phyloP scores from a whole-genome alignment of 2,797 vertebrate species.

The Pantherophis vulpinus region DNA sequence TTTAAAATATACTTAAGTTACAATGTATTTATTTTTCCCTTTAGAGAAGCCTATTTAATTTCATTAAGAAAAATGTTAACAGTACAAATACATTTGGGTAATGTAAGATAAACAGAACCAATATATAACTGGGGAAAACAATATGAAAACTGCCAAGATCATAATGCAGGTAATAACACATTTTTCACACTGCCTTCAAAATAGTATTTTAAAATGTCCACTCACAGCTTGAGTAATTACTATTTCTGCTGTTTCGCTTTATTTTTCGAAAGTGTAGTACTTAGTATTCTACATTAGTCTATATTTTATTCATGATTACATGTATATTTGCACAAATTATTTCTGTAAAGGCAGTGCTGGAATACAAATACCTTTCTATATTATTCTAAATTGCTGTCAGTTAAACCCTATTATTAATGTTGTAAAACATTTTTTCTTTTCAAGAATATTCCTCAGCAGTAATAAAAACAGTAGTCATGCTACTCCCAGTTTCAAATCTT shows the following conservation, averaged over 20 bases:
- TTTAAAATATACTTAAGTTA: conserved; percentile 4
- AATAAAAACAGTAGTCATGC: neutral
- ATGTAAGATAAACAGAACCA: neutral
- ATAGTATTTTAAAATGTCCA: neutral
- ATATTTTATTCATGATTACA: neutral
- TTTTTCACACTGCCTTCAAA: neutral
- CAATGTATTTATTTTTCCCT: neutral
- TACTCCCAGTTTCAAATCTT: neutral
- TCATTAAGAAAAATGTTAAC: neutral
- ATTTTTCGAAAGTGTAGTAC: neutral
- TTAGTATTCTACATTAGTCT: conserved; percentile 6
- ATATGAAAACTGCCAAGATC: neutral
- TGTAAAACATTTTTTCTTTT: conserved; percentile 47
- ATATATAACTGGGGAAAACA: neutral
- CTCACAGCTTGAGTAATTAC: neutral
- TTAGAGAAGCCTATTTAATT: neutral
- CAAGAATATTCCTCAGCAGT: neutral
- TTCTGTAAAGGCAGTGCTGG: conserved; percentile 23
- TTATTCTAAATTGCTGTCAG: conserved; percentile 55
- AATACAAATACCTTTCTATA: conserved; percentile 39
- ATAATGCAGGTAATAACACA: fast-evolving
- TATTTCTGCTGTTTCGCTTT: neutral
- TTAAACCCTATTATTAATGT: conserved; percentile 59
- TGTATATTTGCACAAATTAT: conserved; percentile 21
- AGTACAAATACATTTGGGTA: neutral